These are phyloP conservation scores for Leistus spinibarbis DNA, from an alignment of 2,888 invertebrate species.

Conservation along the genomic window DNA sequence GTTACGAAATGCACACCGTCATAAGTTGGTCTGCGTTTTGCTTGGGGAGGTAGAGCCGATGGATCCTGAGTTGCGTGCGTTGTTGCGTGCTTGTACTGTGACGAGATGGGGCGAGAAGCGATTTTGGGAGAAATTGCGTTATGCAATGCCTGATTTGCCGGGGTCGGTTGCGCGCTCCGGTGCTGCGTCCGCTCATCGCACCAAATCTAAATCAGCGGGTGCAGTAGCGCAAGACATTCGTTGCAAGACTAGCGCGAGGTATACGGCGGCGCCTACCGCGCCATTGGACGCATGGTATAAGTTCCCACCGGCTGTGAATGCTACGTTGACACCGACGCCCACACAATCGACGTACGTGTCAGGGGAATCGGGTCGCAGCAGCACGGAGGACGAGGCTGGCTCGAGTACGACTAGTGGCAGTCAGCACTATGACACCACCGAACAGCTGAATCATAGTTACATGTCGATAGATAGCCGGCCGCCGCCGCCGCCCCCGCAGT, in stretches of 20 bases:
- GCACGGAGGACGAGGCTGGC: constrained; percentile 63
- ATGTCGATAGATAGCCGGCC: constrained; percentile 66
- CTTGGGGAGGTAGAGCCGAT: constrained; percentile 75
- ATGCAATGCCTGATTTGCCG: constrained; percentile 77
- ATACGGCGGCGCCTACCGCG: constrained; percentile 76
- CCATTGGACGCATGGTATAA: constrained; percentile 75
- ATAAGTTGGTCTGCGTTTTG: constrained; percentile 65
- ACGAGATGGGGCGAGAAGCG: constrained; percentile 77
- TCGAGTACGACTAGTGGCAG: constrained; percentile 56
- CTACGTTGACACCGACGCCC: constrained; percentile 64
- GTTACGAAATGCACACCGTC: constrained; percentile 69
- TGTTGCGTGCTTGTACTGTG: constrained; percentile 73
- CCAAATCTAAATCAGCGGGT: constrained; percentile 6
- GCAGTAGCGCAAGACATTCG: constrained; percentile 62
- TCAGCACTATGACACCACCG: constrained; percentile 69
- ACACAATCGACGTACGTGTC: constrained; percentile 66
- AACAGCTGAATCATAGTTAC: constrained; percentile 71
- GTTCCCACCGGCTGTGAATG: constrained; percentile 65
- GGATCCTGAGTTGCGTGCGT: constrained; percentile 76
- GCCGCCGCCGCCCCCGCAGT: constrained; percentile 52
- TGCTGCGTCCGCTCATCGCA: constrained; percentile 61
- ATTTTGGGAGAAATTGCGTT: constrained; percentile 85
- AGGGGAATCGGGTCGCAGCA: constrained; percentile 61
- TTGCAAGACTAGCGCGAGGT: constrained; percentile 65
- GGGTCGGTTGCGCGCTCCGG: constrained; percentile 61